Percentiles rank a stretch among this genome's conserved stretches.
Evolutionary conservation across 2,797 vertebrate genomes (phyloP).

Genomic region (Silurus aristotelis): DNA sequence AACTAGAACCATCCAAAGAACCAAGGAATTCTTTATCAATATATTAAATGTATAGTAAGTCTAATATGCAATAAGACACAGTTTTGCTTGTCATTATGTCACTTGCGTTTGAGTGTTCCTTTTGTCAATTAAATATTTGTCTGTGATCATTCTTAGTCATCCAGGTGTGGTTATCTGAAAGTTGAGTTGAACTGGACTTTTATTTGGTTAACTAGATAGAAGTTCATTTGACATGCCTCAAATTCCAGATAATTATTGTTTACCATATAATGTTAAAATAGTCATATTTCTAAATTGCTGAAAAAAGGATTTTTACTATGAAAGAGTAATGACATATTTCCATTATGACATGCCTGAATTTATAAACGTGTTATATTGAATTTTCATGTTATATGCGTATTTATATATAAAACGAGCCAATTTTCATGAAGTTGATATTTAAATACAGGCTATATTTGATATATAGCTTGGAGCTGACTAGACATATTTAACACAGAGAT

Average conservation of each 20-base stretch:
- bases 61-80: not conserved
- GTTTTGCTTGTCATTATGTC: not conserved
- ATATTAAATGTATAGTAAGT: not conserved
- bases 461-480: not conserved
- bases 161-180: too few relatives aligned
- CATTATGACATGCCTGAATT: not conserved
- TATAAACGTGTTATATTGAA: not conserved
- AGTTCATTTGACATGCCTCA: too few relatives aligned
- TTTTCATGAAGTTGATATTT: too few relatives aligned
- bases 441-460: not conserved
- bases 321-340: not conserved
- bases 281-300: not conserved
- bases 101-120: not conserved
- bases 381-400: too few relatives aligned
- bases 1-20: not conserved
- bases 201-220: too few relatives aligned
- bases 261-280: not conserved
- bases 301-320: not conserved
- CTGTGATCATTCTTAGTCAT: too few relatives aligned
- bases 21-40: not conserved
- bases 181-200: too few relatives aligned
- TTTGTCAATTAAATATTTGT: too few relatives aligned
- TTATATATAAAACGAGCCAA: too few relatives aligned
- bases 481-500: not conserved
- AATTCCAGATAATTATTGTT: not conserved